Percentiles rank a stretch among this genome's conserved stretches.
Evolutionary conservation across 2,888 invertebrate genomes (phyloP).

Genomic region (Reticulitermes lucifugus): DNA sequence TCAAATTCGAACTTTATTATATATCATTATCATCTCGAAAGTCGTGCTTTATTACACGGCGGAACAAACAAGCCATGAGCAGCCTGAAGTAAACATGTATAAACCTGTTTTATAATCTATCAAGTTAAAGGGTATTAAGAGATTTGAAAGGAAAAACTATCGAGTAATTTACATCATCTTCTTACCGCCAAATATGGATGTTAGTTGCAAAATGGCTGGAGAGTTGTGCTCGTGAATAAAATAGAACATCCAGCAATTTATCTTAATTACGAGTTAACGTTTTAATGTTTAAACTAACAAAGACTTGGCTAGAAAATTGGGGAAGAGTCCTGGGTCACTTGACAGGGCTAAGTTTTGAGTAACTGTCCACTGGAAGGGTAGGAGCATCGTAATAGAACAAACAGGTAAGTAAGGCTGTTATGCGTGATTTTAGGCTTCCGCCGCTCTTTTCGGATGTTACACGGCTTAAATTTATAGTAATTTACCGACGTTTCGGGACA

Average conservation of each 20-base stretch:
- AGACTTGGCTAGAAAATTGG: not conserved
- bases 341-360: not conserved
- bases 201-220: not conserved
- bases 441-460: too few species aligned
- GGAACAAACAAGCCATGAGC: not conserved
- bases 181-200: not conserved
- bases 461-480: too few species aligned
- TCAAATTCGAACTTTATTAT: slow-evolving; percentile 15
- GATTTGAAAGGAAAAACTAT: not conserved
- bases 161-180: not conserved
- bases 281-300: not conserved
- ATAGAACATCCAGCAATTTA: not conserved
- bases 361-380: not conserved
- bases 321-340: not conserved
- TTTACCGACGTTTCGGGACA: too few species aligned
- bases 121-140: not conserved
- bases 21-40: slow-evolving; percentile 21
- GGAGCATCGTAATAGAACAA: not conserved
- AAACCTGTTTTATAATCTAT: not conserved
- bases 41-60: slow-evolving; percentile 9
- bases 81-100: not conserved
- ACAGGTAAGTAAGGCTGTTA: not conserved
- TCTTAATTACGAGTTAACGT: not conserved
- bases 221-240: not conserved
- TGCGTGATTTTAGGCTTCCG: too few species aligned